These are phyloP conservation scores for Emydoidea blandingii DNA, from an alignment of 2,797 vertebrate genomes.

Conservation along the genomic window DNA sequence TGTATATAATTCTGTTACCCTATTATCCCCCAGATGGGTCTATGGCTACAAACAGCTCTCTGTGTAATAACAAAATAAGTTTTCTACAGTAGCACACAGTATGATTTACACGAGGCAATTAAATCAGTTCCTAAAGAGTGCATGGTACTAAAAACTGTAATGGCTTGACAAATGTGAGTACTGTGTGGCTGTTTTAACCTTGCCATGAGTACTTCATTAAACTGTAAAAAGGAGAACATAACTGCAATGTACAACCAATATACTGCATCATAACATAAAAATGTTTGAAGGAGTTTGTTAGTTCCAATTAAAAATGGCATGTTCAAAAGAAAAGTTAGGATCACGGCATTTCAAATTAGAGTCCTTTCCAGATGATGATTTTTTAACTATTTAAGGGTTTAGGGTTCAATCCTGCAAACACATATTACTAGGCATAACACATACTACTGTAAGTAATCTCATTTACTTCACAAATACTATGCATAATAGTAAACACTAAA, in stretches of 20 bases:
- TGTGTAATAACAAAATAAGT: conserved; percentile 44
- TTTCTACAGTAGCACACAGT: conserved; percentile 59
- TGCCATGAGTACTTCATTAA: conserved; percentile 69
- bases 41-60: conserved; percentile 1
- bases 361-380: not conserved
- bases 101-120: conserved; percentile 68
- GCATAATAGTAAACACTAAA: not conserved
- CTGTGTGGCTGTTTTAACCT: conserved; percentile 69
- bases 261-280: conserved; percentile 62
- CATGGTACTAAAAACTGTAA: conserved; percentile 60
- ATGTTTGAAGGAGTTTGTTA: conserved; percentile 62
- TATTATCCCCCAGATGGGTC: not conserved
- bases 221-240: conserved; percentile 62
- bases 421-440: not conserved
- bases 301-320: conserved; percentile 57
- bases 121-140: conserved; percentile 65
- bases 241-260: conserved; percentile 55
- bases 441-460: not conserved
- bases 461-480: not conserved
- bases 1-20: not conserved
- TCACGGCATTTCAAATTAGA: conserved; percentile 37
- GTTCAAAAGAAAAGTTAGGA: conserved; percentile 41
- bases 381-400: not conserved
- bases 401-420: not conserved
- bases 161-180: conserved; percentile 60